Conservation (phyloP, 1,140 invertebrate genomes). For the Latrodectus geometricus region DNA sequence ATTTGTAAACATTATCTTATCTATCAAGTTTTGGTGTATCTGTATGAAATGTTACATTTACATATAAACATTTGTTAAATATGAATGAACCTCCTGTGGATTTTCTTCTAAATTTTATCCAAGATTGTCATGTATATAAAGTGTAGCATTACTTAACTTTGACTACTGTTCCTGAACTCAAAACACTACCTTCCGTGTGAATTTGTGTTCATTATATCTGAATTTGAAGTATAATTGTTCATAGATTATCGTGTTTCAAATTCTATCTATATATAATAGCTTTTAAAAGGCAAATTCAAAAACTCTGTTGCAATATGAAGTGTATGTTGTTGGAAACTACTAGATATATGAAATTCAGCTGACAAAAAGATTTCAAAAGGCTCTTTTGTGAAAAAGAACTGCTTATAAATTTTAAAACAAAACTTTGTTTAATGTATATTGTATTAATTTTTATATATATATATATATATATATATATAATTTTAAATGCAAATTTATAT, state of each 20-base stretch:
- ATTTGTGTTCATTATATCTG: not conserved
- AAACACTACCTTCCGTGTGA: not conserved
- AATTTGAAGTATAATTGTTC: not conserved
- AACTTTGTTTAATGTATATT: not conserved
- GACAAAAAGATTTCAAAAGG: not conserved
- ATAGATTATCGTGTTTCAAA: not conserved
- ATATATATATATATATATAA: too few species aligned
- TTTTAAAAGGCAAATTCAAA: not conserved
- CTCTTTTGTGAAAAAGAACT: not conserved
- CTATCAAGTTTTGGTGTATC: not conserved
- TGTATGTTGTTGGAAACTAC: not conserved
- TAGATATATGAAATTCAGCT: not conserved
- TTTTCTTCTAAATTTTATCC: too few species aligned
- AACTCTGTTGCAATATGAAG: not conserved
- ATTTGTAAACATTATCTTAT: not conserved
- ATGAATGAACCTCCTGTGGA: too few species aligned
- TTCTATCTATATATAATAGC: not conserved
- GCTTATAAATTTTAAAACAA: not conserved
- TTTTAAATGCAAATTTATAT: not conserved
- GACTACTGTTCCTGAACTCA: not conserved
- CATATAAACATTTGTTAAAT: not conserved
- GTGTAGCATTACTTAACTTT: not conserved
- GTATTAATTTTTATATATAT: not conserved
- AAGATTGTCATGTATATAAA: constrained; percentile 1
- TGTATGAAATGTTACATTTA: not conserved